Evolutionary conservation across 2,113 vertebrate genomes (phyloP), one percentile per base, ranked within the genome.

Genomic region (Pimephales promelas): DNA sequence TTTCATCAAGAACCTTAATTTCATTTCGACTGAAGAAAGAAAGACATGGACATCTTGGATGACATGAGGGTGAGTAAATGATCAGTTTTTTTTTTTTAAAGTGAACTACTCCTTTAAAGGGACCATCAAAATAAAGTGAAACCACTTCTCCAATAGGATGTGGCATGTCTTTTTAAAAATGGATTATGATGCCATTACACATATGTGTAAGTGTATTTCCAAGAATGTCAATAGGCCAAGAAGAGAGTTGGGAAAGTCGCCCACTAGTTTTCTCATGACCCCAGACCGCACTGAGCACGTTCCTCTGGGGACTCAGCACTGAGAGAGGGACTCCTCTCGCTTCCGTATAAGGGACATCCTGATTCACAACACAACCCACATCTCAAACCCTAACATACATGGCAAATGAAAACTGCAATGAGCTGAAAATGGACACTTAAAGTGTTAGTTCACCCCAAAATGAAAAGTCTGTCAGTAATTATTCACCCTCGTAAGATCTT

Each of bases 201-300:
- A 57, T 75, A n/a, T 74, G 34, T 52, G 64, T 70, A 70, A n/a
- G 86, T 54, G 73, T 79, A 62, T 81, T 92, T 94, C 90, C 92
- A 92, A 93, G 91, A 83, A 83, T 90, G 83, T 88, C 87, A 85
- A 59, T 62, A 86, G 87, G 84, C 86, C 84, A 82, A 80, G 81
- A 85, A 0, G 47, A 91, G 91, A 86, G 57, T 95, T 96, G 96
- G 94, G 96, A 97, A 97, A 94, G 93, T 92, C 93, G 88, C 91
- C 90, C 78, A 89, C 81, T 89, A 89, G 81, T 91, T 95, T 97
- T 97, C 96, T 96, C 96, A 97, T 91, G 96, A 97, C 96, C 96
- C 94, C 78, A 89, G 90, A 87, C 62, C 91, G 84, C 86, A 88
- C 79, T 86, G 84, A 89, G 79, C 83, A 90, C 66, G 88, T 85